Evolutionary conservation across 1,140 invertebrate genomes (phyloP).

Genomic region (Homarus americanus): DNA sequence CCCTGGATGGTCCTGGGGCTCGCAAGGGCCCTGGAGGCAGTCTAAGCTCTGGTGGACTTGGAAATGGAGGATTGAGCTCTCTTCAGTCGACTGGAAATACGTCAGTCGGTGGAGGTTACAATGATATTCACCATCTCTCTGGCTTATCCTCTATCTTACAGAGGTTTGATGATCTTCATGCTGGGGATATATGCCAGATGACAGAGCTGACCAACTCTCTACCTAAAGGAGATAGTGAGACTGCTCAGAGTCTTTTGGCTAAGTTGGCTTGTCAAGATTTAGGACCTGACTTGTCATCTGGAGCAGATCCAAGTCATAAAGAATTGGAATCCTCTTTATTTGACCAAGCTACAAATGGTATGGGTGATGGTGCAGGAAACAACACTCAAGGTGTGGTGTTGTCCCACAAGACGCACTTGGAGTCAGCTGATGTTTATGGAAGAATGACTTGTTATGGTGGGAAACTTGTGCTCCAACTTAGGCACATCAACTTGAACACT

Average conservation of each 20-base stretch:
- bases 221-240: constrained; percentile 62
- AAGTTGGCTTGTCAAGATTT: constrained; percentile 62
- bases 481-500: constrained; percentile 70
- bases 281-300: constrained; percentile 50
- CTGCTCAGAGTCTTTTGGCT: constrained; percentile 62
- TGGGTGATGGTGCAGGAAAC: constrained; percentile 6
- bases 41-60: constrained; percentile 36
- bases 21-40: constrained; percentile 47
- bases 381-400: constrained; percentile 25
- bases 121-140: constrained; percentile 63
- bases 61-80: constrained; percentile 33
- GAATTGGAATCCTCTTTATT: constrained; percentile 60
- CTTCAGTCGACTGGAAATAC: constrained; percentile 19
- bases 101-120: constrained; percentile 41
- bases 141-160: constrained; percentile 61
- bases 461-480: constrained; percentile 55
- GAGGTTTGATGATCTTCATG: constrained; percentile 58
- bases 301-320: constrained; percentile 50
- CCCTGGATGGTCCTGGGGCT: constrained; percentile 45
- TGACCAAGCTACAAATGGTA: constrained; percentile 23
- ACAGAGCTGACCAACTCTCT: constrained; percentile 63
- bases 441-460: constrained; percentile 63
- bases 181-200: constrained; percentile 66
- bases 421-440: constrained; percentile 61
- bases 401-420: constrained; percentile 36